A percentile compares a stretch with the other conserved stretches of the same genome.
phyloP scores from a whole-genome alignment of 1,140 invertebrate species.

The Panulirus ornatus region DNA sequence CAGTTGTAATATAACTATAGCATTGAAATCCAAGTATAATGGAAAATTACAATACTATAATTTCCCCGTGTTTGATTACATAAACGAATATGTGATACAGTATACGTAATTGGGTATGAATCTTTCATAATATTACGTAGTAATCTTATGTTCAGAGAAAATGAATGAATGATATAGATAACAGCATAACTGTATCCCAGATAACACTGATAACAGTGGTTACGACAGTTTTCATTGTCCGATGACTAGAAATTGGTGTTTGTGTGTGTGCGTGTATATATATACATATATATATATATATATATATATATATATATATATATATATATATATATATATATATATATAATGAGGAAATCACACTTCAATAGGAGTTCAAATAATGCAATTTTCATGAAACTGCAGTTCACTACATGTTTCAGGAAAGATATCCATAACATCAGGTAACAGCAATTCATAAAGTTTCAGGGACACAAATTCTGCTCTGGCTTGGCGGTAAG shows the following conservation, averaged over 20 bases:
- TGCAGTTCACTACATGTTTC: not conserved
- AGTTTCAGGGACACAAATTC: not conserved
- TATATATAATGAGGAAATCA: too few species aligned
- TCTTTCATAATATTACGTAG: too few species aligned
- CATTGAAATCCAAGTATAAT: not conserved
- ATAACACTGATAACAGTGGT: not conserved
- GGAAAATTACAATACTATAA: not conserved
- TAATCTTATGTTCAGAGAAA: too few species aligned
- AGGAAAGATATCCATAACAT: not conserved
- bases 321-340: conserved; percentile 39
- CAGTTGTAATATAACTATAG: not conserved
- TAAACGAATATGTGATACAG: not conserved
- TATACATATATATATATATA: conserved; percentile 43
- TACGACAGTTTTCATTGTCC: not conserved
- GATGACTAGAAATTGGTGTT: conserved; percentile 17
- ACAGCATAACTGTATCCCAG: not conserved
- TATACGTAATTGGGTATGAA: not conserved
- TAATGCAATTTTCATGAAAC: not conserved
- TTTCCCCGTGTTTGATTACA: not conserved
- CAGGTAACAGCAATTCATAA: not conserved
- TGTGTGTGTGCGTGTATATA: conserved; percentile 9
- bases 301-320: conserved; percentile 46
- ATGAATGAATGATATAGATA: not conserved
- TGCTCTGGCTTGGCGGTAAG: not conserved
- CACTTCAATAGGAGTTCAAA: too few species aligned